A percentile compares a stretch with the other conserved stretches of the same genome.
phyloP scores from a whole-genome alignment of 2,888 invertebrate species.

The Morpho deidamia region DNA sequence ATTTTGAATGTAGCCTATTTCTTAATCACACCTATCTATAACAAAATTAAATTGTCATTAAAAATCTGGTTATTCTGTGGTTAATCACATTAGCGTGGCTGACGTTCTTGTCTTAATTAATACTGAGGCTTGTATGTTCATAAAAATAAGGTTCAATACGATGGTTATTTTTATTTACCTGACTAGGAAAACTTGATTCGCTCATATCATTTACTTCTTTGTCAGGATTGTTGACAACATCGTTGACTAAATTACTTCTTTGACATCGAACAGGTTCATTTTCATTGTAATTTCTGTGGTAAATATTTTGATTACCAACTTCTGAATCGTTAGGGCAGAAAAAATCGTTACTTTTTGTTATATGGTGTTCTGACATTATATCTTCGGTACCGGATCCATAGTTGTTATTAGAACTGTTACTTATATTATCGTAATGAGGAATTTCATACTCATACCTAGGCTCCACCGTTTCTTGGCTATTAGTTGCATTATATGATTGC shows the following conservation, averaged over 20 bases:
- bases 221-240: conserved; percentile 50
- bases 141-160: conserved; percentile 36
- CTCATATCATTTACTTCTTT: conserved; percentile 46
- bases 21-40: conserved; percentile 49
- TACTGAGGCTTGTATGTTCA: neutral
- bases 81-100: conserved; percentile 38
- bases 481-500: conserved; percentile 48
- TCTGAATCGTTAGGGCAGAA: conserved; percentile 37
- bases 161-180: conserved; percentile 43
- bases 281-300: conserved; percentile 46
- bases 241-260: conserved; percentile 42
- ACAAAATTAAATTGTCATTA: conserved; percentile 68
- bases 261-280: conserved; percentile 54
- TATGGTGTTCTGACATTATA: conserved; percentile 42
- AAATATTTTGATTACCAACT: conserved; percentile 45
- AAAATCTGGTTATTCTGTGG: conserved; percentile 63
- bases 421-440: conserved; percentile 58
- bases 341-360: conserved; percentile 39
- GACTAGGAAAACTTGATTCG: conserved; percentile 57
- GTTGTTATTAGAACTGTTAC: conserved; percentile 55
- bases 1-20: conserved; percentile 45
- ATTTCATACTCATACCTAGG: conserved; percentile 60
- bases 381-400: conserved; percentile 57
- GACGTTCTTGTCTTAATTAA: conserved; percentile 18
- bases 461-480: conserved; percentile 45